phyloP scores from a whole-genome alignment of 1,140 invertebrate genomes.

The Potamilus streckersoni region DNA sequence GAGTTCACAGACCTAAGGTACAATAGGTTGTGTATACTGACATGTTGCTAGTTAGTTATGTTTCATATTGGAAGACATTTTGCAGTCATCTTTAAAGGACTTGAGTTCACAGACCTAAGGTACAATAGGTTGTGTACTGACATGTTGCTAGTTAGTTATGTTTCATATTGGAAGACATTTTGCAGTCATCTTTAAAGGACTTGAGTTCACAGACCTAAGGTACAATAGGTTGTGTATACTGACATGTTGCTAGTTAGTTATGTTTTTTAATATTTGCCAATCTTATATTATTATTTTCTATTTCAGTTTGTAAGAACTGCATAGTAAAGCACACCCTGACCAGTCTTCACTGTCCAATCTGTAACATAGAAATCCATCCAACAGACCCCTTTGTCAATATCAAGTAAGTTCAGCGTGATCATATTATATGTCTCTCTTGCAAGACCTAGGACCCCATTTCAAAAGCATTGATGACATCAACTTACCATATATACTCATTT shows the following conservation, averaged over 20 bases:
- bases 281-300: not conserved
- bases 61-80: not conserved
- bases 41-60: not conserved
- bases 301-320: conserved; percentile 42
- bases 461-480: too few relatives aligned
- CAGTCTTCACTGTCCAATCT: conserved; percentile 38
- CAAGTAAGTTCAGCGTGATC: conserved; percentile 16
- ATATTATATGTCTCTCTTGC: too few relatives aligned
- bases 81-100: too few relatives aligned
- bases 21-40: not conserved
- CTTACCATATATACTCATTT: too few relatives aligned
- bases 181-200: too few relatives aligned
- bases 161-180: not conserved
- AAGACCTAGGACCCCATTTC: too few relatives aligned
- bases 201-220: not conserved
- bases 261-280: not conserved
- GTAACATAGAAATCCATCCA: conserved; percentile 42
- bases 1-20: not conserved
- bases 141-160: not conserved
- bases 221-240: not conserved
- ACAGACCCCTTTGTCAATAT: conserved; percentile 49
- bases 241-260: not conserved
- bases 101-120: not conserved
- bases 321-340: conserved; percentile 37
- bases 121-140: not conserved